Base-by-base conservation (phyloP, 1,140 invertebrate genomes). In the Sinella curviseta region DNA sequence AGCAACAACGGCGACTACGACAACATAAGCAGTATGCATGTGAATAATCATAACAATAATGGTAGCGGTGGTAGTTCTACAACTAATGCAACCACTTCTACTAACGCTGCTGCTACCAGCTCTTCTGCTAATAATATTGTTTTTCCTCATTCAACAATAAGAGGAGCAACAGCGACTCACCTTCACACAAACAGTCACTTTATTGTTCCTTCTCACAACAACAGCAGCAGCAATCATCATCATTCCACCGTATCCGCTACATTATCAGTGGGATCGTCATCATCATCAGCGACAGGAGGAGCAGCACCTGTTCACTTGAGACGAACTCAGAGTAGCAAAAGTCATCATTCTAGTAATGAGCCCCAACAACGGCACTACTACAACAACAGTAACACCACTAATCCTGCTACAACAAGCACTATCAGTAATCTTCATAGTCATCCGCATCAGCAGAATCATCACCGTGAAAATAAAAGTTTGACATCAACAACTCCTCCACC, bases 281-380 rank as follows among this genome's bases (percentile, higher is more conserved):
- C 24, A 39, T 48, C 73, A 75, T 33, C 67, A 73, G 3, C 4
- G 8, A 3, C 12, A 24, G 39, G 20, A 48, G 39, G 8, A 48
- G 39, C 20, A 39, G 36, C 54, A 57, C 30, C 79, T 76, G 82
- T 73, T 77, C 80, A 80, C 30, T 77, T 83, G 77, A 80, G 80
- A 82, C 78, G 82, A 76, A 83, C 36, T 70, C 82, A 82, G 74
- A 83, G 82, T 67, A 78, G 78, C 39, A 82, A 78, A 36, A 82
- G 81, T 80, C 76, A 77, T 54, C 65, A 70, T 35, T 70, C 20
- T 54, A 1, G 30, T 28, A 33, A 75, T 31, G 35, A 75, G 73
- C 57, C 54, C 24, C 54, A 39, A n/a, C 73, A 39, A 75, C 73
- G 8, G 28, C 3, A 30, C 16, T 31, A 17, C 24, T 31, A 33